A percentile compares a stretch with the other conserved stretches of the same genome.
These are phyloP conservation scores for Bos taurus DNA, from an alignment of 2,113 vertebrate species.

Conservation along the genomic window DNA sequence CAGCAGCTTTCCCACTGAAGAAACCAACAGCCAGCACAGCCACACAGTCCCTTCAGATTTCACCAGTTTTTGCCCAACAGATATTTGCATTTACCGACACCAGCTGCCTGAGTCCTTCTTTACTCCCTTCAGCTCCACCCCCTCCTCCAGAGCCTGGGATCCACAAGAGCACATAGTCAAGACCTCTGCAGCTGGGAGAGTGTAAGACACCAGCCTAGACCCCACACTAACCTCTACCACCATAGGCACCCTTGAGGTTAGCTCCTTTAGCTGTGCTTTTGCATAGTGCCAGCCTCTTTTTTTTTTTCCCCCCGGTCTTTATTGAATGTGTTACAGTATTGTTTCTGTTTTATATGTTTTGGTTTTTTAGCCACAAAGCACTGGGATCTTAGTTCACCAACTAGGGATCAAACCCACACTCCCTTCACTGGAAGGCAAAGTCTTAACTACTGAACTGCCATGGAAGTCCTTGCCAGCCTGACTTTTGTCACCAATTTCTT, in stretches of 20 bases:
- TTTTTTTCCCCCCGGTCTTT: accelerated
- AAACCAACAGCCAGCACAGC: neutral
- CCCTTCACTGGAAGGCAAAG: neutral
- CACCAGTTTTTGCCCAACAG: neutral
- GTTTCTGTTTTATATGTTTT: neutral
- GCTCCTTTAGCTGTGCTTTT: neutral
- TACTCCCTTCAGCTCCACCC: neutral
- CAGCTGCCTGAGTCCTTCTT: neutral
- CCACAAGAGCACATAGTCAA: neutral
- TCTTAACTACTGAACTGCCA: neutral
- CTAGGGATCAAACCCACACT: neutral
- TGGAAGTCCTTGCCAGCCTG: neutral
- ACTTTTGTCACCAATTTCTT: neutral
- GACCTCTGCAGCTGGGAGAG: neutral
- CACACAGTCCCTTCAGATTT: neutral
- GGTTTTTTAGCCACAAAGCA: neutral
- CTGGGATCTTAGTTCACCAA: neutral
- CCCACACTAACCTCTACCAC: too few relatives aligned
- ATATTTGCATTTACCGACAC: neutral
- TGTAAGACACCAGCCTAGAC: neutral
- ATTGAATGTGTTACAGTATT: neutral
- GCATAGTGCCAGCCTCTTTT: neutral
- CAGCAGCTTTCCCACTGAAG: neutral
- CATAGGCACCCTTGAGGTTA: neutral
- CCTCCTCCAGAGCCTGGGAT: neutral